phyloP scores from a whole-genome alignment of 2,113 vertebrate species.

The Podocnemis expansa region DNA sequence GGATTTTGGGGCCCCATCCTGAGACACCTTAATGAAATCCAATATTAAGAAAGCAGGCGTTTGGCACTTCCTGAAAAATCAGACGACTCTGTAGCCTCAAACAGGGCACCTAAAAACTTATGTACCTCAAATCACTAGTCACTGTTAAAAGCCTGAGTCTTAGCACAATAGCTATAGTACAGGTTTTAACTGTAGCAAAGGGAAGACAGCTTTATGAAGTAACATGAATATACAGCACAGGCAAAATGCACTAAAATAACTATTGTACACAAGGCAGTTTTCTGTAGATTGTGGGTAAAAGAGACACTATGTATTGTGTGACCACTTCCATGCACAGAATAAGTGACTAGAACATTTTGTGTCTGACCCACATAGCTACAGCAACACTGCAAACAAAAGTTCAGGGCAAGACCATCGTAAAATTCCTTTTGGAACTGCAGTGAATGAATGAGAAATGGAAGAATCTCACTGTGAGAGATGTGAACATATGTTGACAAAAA shows the following conservation, averaged over 20 bases:
- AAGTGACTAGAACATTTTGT: constrained; percentile 25
- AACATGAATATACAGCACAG: too few species aligned
- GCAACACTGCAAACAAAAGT: neutral
- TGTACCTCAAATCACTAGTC: neutral
- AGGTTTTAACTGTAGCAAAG: neutral
- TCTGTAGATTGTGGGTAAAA: constrained; percentile 20
- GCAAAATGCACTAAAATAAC: neutral
- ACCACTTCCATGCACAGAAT: neutral
- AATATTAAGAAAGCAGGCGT: neutral
- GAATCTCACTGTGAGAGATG: constrained; percentile 8
- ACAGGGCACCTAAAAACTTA: neutral
- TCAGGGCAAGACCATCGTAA: constrained; percentile 21
- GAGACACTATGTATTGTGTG: constrained; percentile 26
- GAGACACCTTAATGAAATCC: neutral
- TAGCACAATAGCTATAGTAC: neutral
- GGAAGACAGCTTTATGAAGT: neutral
- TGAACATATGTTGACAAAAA: neutral
- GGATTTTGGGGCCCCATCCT: neutral
- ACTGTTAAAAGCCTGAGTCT: neutral
- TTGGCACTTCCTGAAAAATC: neutral
- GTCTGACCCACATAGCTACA: neutral
- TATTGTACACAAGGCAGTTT: neutral
- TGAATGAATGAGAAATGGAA: constrained; percentile 45
- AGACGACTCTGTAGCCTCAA: neutral
- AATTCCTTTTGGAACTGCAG: constrained; percentile 54